These are phyloP conservation scores for Heliconius cydno DNA, from an alignment of 2,888 invertebrate genomes.

Conservation along the genomic window DNA sequence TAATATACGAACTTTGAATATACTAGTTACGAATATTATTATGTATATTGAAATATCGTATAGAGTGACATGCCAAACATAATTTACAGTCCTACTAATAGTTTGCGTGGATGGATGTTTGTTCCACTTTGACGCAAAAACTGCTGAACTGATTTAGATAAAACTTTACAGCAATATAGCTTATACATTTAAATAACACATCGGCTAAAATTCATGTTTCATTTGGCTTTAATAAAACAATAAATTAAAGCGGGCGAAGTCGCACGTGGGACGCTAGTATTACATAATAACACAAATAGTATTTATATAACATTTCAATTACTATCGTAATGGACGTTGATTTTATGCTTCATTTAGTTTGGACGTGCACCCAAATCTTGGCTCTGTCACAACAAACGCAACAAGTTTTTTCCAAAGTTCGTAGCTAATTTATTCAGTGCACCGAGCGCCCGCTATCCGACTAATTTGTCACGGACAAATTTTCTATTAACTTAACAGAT, in stretches of 20 bases:
- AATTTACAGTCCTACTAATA: neutral
- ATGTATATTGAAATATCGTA: neutral
- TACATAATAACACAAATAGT: neutral
- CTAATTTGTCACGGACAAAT: constrained; percentile 73
- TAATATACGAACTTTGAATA: neutral
- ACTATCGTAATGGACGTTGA: constrained; percentile 46
- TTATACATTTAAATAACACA: no score
- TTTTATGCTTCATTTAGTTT: constrained; percentile 50
- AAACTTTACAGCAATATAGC: no score
- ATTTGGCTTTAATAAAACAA: no score
- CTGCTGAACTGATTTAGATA: neutral
- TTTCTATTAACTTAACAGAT: constrained; percentile 66
- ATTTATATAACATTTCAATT: constrained; percentile 44
- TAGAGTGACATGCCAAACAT: neutral
- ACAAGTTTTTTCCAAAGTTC: constrained; percentile 58
- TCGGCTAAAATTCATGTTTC: no score
- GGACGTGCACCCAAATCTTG: constrained; percentile 48
- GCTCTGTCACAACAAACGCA: constrained; percentile 53
- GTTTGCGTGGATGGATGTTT: no score
- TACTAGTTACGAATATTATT: neutral
- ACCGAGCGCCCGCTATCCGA: constrained; percentile 60
- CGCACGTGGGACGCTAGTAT: no score
- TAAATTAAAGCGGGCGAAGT: no score
- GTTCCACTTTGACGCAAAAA: no score
- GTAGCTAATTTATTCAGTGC: constrained; percentile 69